Evolutionary conservation across 2,113 vertebrate genomes (phyloP), one percentile per base, ranked within the genome.

Genomic region (Urocynchramus pylzowi): DNA sequence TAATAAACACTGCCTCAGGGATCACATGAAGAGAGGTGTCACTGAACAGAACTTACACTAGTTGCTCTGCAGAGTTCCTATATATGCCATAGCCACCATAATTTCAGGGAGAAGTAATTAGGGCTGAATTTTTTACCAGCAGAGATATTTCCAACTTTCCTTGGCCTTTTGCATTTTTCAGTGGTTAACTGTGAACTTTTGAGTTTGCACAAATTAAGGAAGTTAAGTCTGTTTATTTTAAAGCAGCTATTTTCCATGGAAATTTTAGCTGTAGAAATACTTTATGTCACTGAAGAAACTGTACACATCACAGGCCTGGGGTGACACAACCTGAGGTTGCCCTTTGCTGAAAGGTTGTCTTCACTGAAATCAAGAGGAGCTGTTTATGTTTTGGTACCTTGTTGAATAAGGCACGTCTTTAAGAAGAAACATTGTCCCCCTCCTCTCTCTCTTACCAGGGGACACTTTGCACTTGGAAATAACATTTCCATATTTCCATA

Each of bases 51-150:
- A 64, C 42, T 65, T 26, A 54, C 0, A 3, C 17, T 18, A 28
- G 6, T 11, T 85, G 50, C 13, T 65, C 71, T 65, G 42, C 21
- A 39, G 22, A 79, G 37, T 10, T 82, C n/a, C 45, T 14, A 31
- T 24, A 1, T 13, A 2, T 45, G 53, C 28, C 21, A 54, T 0
- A 76, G n/a, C 57, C 63, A 50, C 17, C 7, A 7, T 16, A 26
- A 80, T 30, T 86, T 60, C 68, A 74, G 78, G 52, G 41, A 90
- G 18, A 82, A 71, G n/a, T 37, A 74, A 67, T 5, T 21, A 35
- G 44, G 35, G 60, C 18, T 70, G 64, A 49, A 19, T 50, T 50
- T 75, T 74, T 47, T 27, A 76, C 19, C 50, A 80, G 53, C 3
- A 33, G 49, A 79, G 18, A 12, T 31, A 42, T 31, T 93, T 88